These are phyloP conservation scores for Folsomia manolachei DNA, from an alignment of 2,888 invertebrate genomes.

Conservation along the genomic window DNA sequence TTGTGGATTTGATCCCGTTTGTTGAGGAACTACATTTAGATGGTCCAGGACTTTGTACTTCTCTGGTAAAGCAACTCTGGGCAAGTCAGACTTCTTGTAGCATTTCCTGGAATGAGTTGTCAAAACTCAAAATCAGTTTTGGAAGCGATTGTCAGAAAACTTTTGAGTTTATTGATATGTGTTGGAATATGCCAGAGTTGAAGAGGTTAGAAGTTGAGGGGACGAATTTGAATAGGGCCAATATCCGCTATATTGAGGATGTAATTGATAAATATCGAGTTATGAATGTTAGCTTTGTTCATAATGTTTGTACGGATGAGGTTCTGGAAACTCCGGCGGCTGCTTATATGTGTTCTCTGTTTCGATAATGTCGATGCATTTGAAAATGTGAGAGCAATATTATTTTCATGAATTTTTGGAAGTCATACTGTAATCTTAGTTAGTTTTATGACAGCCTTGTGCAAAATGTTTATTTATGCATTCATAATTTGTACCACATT, in stretches of 20 bases:
- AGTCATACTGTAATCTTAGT: too few relatives aligned
- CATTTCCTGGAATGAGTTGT: conserved; percentile 22
- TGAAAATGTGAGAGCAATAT: too few relatives aligned
- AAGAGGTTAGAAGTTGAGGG: conserved; percentile 21
- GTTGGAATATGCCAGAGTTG: conserved; percentile 28
- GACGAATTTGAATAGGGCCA: conserved; percentile 18
- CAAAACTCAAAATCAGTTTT: conserved; percentile 18
- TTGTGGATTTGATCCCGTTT: conserved; percentile 25
- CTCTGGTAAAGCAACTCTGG: conserved; percentile 2
- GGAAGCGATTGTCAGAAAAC: conserved; percentile 22
- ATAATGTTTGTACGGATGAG: conserved; percentile 27
- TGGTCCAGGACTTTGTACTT: conserved; percentile 21
- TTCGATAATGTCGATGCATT: too few relatives aligned
- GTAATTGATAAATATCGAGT: conserved; percentile 27
- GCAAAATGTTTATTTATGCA: too few relatives aligned
- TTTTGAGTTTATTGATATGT: conserved; percentile 29
- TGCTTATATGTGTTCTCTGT: not conserved
- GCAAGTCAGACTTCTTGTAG: not conserved
- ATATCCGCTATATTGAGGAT: conserved; percentile 25
- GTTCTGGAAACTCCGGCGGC: not conserved
- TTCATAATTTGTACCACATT: too few relatives aligned
- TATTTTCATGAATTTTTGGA: too few relatives aligned
- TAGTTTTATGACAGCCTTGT: too few relatives aligned
- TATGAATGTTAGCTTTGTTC: conserved; percentile 26
- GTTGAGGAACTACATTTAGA: conserved; percentile 26